These are phyloP conservation scores for Eunapius fragilis DNA, from an alignment of 37 sponge, comb jelly and placozoan genomes.

Conservation along the genomic window DNA sequence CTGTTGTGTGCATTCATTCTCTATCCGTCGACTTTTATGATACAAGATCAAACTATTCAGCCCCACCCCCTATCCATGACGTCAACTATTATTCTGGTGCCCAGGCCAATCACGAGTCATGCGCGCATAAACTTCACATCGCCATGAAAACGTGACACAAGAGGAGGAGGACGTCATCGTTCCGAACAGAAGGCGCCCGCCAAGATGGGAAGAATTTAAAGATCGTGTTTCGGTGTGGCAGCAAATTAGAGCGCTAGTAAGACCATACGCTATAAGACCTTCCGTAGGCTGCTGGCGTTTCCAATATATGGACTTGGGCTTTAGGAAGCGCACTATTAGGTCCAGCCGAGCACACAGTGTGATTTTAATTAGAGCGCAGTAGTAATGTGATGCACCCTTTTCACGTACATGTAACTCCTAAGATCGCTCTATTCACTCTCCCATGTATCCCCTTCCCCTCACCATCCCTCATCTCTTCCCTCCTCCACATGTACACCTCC, in stretches of 20 bases:
- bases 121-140: neutral
- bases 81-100: too few species aligned
- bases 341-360: too few species aligned
- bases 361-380: neutral
- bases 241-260: constrained; percentile 65
- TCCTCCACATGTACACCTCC: neutral
- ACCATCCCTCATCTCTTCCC: neutral
- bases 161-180: neutral
- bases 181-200: neutral
- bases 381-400: neutral
- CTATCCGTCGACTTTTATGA: too few species aligned
- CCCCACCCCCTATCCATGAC: too few species aligned
- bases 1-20: too few species aligned
- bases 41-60: too few species aligned
- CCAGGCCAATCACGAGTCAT: neutral
- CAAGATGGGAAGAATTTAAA: constrained; percentile 20
- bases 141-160: neutral
- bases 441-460: neutral
- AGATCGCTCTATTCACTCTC: neutral
- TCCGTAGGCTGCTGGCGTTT: too few species aligned
- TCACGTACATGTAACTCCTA: too few species aligned
- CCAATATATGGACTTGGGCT: too few species aligned
- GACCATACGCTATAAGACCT: neutral
- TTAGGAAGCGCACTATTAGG: too few species aligned
- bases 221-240: constrained; percentile 31